Base-by-base conservation (phyloP, 2,113 vertebrate genomes). In the Gadus macrocephalus region DNA sequence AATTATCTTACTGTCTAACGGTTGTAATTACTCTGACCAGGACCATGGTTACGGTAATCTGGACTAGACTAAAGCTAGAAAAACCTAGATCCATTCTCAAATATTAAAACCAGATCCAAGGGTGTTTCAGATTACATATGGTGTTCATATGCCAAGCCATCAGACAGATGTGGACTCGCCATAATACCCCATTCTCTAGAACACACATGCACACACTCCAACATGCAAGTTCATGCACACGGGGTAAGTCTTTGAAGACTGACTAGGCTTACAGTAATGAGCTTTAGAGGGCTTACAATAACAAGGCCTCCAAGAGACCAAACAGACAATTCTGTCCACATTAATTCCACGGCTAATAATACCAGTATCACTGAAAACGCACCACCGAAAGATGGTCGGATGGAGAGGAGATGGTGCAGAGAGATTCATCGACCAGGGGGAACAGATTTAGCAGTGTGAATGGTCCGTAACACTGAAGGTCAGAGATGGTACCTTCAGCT, bases 21-120 rank as follows among this genome's bases (percentile, higher is more conserved):
- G 20, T 25, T 69, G 42, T 55, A 78, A 85, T 84, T 85, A 84
- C 73, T 69, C 58, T n/a, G 63, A 71, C 80, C 66, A 17, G 59
- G 77, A 71, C 53, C 65, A 64, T 7, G 12, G 38, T 71, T 58
- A 77, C 70, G 74, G 61, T 53, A 69, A 71, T 70, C 73, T 67
- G 72, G 79, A 88, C 76, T 76, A 73, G 19, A 72, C 22, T 58
- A n/a, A 64, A 25, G 22, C 66, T 76, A 38, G 78, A 79, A 79
- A 42, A 42, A 42, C 25, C 25, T 25, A 25, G 25, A 25, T 25
- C 25, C 25, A 25, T 25, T 25, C 2, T 25, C 25, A 25, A 25
- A 25, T 25, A 25, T 25, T 25, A 25, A 25, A 25, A 25, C 25
- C 38, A 42, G 38, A 42, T 42, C 38, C 38, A 42, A 11, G 42